Evolutionary conservation across 2,888 invertebrate genomes (phyloP), one percentile per base, ranked within the genome.

Genomic region (Petrophora chlorosata): DNA sequence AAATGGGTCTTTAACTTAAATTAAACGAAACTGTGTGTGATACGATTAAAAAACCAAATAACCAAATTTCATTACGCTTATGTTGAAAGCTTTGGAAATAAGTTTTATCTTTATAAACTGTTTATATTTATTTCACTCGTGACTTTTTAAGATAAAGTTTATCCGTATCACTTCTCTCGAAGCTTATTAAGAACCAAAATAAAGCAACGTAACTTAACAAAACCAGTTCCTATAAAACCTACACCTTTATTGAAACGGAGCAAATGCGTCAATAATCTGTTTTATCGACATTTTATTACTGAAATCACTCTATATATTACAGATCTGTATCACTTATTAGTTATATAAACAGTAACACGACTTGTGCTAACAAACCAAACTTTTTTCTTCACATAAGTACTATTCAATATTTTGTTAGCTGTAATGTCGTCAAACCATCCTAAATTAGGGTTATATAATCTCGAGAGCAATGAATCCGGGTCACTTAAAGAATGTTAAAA

Each of bases 211-310:
- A 43, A 41, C 30, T 47, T 35, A 42, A 34, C 42, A 5, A 14
- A 23, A 7, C 38, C 28, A 29, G 39, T 19, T 33, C 13, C 13
- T 64, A 56, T 58, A 57, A 53, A 59, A 45, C 53, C 59, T 56
- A 56, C 51, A 42, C 57, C 47, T 56, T 45, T 47, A 54, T 52
- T 54, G 52, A 56, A 55, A 55, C 51, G 46, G 33, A 42, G 47
- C 41, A 29, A 57, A 54, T 49, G 50, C 44, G 38, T 55, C 30
- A 38, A 66, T 65, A 58, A 66, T 63, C 63, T 59, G 54, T 45
- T 58, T 61, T 61, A 65, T 67, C 59, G 53, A 48, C 36, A 54
- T 67, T 70, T 67, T 66, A 70, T 70, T 65, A 59, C 53, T 25
- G 34, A 63, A 53, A 61, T 59, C 39, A 40, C 38, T 46, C 38